Percentiles rank a stretch among this genome's conserved stretches.
Evolutionary conservation across 2,797 vertebrate species (phyloP).

Genomic region (Scolopax rusticola): DNA sequence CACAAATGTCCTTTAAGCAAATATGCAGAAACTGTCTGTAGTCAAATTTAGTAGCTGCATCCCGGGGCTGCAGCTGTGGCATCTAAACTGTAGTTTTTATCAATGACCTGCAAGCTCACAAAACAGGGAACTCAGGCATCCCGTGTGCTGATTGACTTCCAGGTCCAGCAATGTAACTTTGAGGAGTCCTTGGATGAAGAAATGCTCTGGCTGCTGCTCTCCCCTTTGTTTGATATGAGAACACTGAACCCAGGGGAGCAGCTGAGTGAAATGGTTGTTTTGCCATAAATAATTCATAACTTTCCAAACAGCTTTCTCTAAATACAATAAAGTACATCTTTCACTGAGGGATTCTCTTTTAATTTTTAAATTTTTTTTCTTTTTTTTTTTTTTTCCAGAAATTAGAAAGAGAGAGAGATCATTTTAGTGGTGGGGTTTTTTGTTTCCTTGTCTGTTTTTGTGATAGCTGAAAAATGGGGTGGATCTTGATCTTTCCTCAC

Average conservation of each 20-base stretch:
- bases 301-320: constrained; percentile 34
- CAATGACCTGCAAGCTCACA: not conserved
- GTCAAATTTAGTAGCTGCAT: not conserved
- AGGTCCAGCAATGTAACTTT: not conserved
- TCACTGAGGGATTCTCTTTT: constrained; percentile 13
- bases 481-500: constrained; percentile 40
- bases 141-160: not conserved
- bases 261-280: constrained; percentile 17
- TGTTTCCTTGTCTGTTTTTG: constrained; percentile 20
- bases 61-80: not conserved
- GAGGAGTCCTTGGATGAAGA: not conserved
- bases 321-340: not conserved
- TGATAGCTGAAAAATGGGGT: not conserved
- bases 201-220: not conserved
- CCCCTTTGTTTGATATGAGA: not conserved
- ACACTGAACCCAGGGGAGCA: not conserved
- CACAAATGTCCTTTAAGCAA: not conserved
- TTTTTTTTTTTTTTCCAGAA: not conserved
- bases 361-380: constrained; percentile 23
- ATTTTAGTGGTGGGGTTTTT: not conserved
- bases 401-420: not conserved
- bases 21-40: not conserved
- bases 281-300: constrained; percentile 43
- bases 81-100: not conserved
- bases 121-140: not conserved